Base-by-base conservation (phyloP, 2,113 vertebrate species). In the Hippopotamus amphibius region DNA sequence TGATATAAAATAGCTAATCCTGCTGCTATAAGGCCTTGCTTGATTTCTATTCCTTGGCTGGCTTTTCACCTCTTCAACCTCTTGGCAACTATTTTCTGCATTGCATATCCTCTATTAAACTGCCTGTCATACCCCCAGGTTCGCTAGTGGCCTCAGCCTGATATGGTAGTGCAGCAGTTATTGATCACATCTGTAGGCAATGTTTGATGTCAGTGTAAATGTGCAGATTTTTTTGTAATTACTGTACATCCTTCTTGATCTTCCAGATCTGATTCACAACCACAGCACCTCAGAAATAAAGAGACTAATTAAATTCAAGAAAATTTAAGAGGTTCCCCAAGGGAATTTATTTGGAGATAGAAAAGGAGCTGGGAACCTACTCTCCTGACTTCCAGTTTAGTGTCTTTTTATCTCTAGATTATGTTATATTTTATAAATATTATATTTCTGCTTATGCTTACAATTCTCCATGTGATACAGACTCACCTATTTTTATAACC, bases 361-460 rank as follows among this genome's bases (percentile, higher is more conserved):
- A 86, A 3, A 79, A 65, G 46, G 16, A 48, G 37, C 21, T 72
- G 69, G 30, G 5, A 96, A 72, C 0, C 33, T 68, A 28, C 6
- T 69, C 43, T 88, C 17, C 4, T 53, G 5, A 65, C 28, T 87
- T 71, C 11, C 3, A 3, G 4, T 77, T 84, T 65, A 71, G 22
- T 53, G 7, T 24, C 30, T 82, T 94, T 88, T 88, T 88, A 69
- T 83, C 55, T 76, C 7, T 79, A 22, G 2, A 84, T 84, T 91
- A 69, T 14, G 37, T 95, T 77, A 50, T 69, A 81, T 85, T 77
- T 79, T 86, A 66, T 65, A 96, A 86, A 69, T 68, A 82, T 65
- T 66, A 14, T 28, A 48, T 88, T 84, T 96, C 24, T 96, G 22
- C 26, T 72, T 93, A 68, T 41, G 4, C 33, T 72, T 77, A 90